Percentiles rank a stretch among this genome's conserved stretches.
Conservation (phyloP, 2,113 vertebrate genomes). For the Cynoglossus semilaevis region DNA sequence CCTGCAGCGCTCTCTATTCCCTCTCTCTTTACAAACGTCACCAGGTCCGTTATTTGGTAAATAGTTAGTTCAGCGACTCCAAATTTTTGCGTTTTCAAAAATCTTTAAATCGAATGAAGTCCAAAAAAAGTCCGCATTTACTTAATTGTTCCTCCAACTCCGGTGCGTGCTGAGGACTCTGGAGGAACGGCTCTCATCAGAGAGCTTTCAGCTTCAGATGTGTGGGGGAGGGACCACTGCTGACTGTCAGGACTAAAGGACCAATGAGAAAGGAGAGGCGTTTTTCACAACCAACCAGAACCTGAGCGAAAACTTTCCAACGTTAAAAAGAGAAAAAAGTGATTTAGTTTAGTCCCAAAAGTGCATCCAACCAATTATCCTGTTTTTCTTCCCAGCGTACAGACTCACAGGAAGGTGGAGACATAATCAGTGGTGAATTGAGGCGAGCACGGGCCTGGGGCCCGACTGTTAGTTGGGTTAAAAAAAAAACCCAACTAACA, state of each 20-base stretch:
- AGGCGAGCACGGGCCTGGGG: no score
- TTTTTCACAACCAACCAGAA: conserved; percentile 51
- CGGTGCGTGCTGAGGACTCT: background rate
- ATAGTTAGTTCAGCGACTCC: background rate
- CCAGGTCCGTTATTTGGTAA: background rate
- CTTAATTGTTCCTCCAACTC: background rate
- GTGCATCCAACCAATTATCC: background rate
- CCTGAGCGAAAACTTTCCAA: background rate
- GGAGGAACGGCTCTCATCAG: background rate
- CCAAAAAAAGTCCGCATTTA: conserved; percentile 2
- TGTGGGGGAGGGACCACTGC: conserved; percentile 13
- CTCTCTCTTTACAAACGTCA: background rate
- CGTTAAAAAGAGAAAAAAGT: background rate
- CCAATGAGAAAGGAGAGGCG: conserved; percentile 49
- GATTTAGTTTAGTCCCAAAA: conserved; percentile 21
- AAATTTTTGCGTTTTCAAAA: background rate
- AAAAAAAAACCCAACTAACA: no score
- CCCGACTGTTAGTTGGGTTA: no score
- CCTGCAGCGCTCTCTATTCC: background rate
- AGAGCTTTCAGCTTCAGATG: conserved; percentile 21
- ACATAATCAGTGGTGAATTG: no score
- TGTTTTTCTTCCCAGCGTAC: background rate
- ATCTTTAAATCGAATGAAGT: background rate
- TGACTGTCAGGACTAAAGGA: conserved; percentile 35
- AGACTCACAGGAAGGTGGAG: no score